Percentiles rank a stretch among this genome's conserved stretches.
Evolutionary conservation across 2,113 vertebrate genomes (phyloP).

Genomic region (Microcebus lehilahytsara): DNA sequence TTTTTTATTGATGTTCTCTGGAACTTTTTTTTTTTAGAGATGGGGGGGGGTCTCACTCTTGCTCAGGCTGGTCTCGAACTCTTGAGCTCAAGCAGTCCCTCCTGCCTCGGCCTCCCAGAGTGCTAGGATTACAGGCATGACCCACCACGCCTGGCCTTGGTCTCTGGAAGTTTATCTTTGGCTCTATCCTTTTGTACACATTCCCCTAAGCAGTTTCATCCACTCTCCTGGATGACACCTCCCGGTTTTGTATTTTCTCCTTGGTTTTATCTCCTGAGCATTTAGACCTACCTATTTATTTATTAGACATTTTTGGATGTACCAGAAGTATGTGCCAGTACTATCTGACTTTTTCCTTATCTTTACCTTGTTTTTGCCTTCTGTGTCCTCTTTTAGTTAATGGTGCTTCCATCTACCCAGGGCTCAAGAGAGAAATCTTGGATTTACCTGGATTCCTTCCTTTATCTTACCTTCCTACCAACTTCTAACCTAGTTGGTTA

Average conservation of each 20-base stretch:
- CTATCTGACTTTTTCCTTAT: not conserved
- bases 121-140: too few species aligned
- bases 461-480: not conserved
- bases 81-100: too few species aligned
- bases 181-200: not conserved
- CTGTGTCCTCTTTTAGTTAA: not conserved
- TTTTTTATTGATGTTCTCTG: too few species aligned
- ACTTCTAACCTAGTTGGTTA: not conserved
- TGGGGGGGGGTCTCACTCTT: too few species aligned
- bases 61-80: too few species aligned
- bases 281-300: not conserved
- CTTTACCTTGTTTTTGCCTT: not conserved
- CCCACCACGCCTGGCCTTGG: not conserved
- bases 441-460: not conserved
- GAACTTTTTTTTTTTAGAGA: too few species aligned
- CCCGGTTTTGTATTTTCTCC: not conserved
- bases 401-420: not conserved
- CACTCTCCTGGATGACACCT: not conserved
- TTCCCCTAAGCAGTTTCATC: conserved; percentile 22
- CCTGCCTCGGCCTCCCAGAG: too few species aligned
- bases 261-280: not conserved
- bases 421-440: not conserved
- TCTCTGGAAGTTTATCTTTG: not conserved
- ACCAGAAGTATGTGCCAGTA: not conserved
- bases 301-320: not conserved